A percentile compares a stretch with the other conserved stretches of the same genome.
These are phyloP conservation scores for Empidonax alnorum DNA, from an alignment of 2,113 vertebrate genomes.

Conservation along the genomic window DNA sequence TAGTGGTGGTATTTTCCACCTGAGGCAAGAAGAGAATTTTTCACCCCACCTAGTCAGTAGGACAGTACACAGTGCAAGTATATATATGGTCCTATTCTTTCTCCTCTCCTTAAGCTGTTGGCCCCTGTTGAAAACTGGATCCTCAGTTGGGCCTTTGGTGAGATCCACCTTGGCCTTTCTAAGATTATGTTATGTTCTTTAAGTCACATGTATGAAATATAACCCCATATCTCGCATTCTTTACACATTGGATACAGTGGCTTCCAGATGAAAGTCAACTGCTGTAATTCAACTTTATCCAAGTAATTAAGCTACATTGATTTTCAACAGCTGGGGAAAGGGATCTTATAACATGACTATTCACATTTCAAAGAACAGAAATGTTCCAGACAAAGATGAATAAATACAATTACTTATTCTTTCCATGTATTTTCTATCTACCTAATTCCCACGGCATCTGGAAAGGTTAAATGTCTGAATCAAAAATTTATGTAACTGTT, in stretches of 20 bases:
- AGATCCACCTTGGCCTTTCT: background rate
- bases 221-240: background rate
- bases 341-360: background rate
- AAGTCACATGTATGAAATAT: background rate
- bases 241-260: background rate
- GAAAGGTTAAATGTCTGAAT: background rate
- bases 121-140: background rate
- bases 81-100: background rate
- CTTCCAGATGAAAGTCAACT: constrained; percentile 26
- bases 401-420: background rate
- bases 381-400: background rate
- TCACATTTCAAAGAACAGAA: background rate
- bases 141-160: background rate
- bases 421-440: background rate
- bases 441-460: background rate
- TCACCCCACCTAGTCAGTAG: rapidly evolving
- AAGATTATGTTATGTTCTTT: background rate
- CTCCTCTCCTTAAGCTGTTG: background rate
- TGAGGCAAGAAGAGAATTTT: background rate
- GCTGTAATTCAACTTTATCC: background rate
- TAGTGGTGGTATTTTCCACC: background rate
- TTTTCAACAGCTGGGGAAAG: constrained; percentile 29
- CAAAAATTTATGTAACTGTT: background rate
- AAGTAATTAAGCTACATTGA: background rate
- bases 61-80: background rate